Base-by-base conservation (phyloP, 2,113 vertebrate genomes). In the Pitta sordida region DNA sequence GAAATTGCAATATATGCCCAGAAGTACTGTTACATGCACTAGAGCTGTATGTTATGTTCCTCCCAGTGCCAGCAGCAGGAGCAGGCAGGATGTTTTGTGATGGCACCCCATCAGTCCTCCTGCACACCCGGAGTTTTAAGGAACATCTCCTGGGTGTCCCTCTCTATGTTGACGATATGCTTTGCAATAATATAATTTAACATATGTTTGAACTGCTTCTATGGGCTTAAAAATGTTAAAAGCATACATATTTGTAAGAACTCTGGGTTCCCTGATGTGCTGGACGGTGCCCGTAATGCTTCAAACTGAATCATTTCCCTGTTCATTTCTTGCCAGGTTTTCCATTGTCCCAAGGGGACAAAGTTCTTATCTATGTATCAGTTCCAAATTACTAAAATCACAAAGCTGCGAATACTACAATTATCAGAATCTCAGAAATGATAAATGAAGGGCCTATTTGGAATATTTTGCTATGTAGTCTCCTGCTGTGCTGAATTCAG, bases 401-500 rank as follows among this genome's bases (percentile, higher is more conserved):
- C 22, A 37, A 86, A 41, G n/a, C 2, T 86, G 73, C 76, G 56
- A 81, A 82, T 79, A 82, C 62, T 30, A 32, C 21, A 60, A 53
- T 92, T 79, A 86, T 15, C 9, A 11, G 73, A 94, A 85, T 53
- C 46, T 92, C 74, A 84, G 39, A 75, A 90, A 71, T 58, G 5
- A 53, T 67, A 82, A 92, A 92, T 32, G 34, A 19, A 85, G 37
- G 14, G 21, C 62, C 46, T 69, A 69, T 44, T 94, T 84, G 51
- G 27, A 79, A 39, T 60, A 69, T 73, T 83, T 68, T n/a, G 41
- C 65, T 73, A 2, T 69, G 75, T 23, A 11, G 52, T 56, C 77
- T 77, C 80, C 94, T 59, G 81, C 53, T 86, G 65, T 58, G 86
- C 70, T 79, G 89, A 84, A 87, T 52, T 41, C 62, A 58, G 30